A percentile compares a stretch with the other conserved stretches of the same genome.
phyloP scores from a whole-genome alignment of 35 echinoderm and acorn worm species.

The Strongylocentrotus purpuratus region DNA sequence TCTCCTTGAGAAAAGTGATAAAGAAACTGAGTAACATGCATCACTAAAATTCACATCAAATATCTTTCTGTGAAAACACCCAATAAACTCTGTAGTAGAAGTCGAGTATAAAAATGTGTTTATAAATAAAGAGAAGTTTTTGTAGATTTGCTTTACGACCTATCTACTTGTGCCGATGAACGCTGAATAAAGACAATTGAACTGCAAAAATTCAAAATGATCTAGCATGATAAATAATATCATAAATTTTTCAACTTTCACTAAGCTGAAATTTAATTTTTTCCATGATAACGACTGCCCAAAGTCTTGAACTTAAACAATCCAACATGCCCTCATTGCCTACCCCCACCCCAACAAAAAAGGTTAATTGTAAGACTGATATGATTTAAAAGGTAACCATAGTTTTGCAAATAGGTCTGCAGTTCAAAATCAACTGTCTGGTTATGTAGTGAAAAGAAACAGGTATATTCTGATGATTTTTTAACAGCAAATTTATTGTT shows the following conservation, averaged over 20 bases:
- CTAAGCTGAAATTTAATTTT: no score
- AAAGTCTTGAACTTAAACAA: no score
- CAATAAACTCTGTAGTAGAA: background rate
- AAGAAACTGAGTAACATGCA: background rate
- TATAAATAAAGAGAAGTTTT: background rate
- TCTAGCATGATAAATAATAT: no score
- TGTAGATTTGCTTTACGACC: background rate
- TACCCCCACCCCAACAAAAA: no score
- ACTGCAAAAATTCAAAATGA: background rate
- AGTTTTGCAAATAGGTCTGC: no score
- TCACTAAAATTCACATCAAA: background rate
- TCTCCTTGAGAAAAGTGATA: background rate
- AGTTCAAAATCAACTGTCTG: no score
- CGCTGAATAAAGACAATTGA: background rate
- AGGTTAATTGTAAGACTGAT: no score
- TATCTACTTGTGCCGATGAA: background rate
- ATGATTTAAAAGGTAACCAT: no score
- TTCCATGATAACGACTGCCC: no score
- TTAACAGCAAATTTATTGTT: background rate
- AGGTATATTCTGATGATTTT: background rate
- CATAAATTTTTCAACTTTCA: no score
- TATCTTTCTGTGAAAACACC: conserved; percentile 10
- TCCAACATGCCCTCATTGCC: no score
- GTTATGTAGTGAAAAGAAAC: background rate
- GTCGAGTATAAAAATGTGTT: background rate